Conservation (phyloP, 2,888 invertebrate species). For the Chromoteleia sp. region DNA sequence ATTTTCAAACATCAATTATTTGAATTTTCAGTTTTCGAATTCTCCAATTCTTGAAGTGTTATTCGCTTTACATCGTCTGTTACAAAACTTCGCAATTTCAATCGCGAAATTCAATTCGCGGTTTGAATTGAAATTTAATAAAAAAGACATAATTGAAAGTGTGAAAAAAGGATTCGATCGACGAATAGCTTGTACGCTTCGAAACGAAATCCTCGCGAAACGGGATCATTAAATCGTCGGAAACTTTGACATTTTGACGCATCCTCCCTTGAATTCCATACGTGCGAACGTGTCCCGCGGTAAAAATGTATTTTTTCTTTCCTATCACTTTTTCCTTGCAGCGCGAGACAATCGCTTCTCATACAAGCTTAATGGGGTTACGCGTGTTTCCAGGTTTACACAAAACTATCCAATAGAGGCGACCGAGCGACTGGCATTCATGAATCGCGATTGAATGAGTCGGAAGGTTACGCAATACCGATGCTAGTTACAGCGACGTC, state of each 20-base stretch:
- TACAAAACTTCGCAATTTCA: no score
- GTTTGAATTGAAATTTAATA: no score
- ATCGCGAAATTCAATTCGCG: no score
- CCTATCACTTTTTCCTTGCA: slow-evolving; percentile 42
- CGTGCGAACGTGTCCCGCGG: slow-evolving; percentile 36
- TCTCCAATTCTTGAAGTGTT: no score
- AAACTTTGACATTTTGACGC: slow-evolving; percentile 52
- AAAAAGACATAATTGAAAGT: background rate
- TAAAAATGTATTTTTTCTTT: slow-evolving; percentile 33
- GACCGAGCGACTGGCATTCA: slow-evolving; percentile 72
- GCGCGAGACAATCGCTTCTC: slow-evolving; percentile 58
- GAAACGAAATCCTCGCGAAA: slow-evolving; percentile 10
- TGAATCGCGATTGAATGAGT: slow-evolving; percentile 77
- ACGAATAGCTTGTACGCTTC: background rate
- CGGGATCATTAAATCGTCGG: slow-evolving; percentile 37
- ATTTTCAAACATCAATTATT: no score
- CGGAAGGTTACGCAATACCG: slow-evolving; percentile 72
- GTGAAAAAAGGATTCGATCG: no score
- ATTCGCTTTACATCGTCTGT: no score
- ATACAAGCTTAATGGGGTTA: slow-evolving; percentile 58
- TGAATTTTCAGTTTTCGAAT: no score
- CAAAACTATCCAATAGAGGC: slow-evolving; percentile 64
- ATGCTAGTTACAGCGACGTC: slow-evolving; percentile 66
- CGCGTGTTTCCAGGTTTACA: slow-evolving; percentile 66
- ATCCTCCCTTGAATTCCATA: slow-evolving; percentile 42